A percentile compares a stretch with the other conserved stretches of the same genome.
These are phyloP conservation scores for Trematomus loennbergii DNA, from an alignment of 2,113 vertebrate species.

Conservation along the genomic window DNA sequence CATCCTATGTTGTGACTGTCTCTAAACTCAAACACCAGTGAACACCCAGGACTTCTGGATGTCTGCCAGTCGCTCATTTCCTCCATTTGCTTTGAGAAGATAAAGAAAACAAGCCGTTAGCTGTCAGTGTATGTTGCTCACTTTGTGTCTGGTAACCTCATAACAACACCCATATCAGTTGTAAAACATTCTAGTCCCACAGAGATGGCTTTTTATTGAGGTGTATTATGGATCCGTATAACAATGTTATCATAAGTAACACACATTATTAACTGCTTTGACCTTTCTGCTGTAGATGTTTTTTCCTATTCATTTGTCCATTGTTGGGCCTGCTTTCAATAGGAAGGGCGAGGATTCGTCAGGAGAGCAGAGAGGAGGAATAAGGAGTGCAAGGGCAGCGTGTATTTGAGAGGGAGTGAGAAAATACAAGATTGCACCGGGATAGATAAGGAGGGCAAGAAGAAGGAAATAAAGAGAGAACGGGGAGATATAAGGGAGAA, in stretches of 20 bases:
- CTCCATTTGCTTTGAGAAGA: slow-evolving; percentile 6
- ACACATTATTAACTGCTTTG: slow-evolving; percentile 31
- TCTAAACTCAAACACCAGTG: neutral
- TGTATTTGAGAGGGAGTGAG: neutral
- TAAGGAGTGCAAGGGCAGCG: neutral
- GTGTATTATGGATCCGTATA: neutral
- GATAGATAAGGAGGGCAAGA: slow-evolving; percentile 13
- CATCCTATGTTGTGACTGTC: neutral
- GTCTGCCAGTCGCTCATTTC: slow-evolving; percentile 19
- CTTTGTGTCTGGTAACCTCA: slow-evolving; percentile 9
- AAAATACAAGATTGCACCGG: neutral
- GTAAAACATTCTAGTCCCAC: neutral
- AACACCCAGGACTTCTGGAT: slow-evolving; percentile 10
- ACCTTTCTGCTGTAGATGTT: slow-evolving; percentile 3
- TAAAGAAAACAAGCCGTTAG: neutral
- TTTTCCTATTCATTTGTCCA: neutral
- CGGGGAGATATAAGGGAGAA: neutral
- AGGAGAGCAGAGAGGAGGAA: neutral
- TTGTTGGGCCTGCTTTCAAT: slow-evolving; percentile 33
- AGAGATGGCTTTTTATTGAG: neutral
- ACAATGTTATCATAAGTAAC: slow-evolving; percentile 34
- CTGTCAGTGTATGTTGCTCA: neutral
- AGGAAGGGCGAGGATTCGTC: slow-evolving; percentile 6
- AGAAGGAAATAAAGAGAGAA: slow-evolving; percentile 15
- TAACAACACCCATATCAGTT: slow-evolving; percentile 11